Conservation (phyloP, 2,797 vertebrate genomes). For the Notolepis coatsorum region DNA sequence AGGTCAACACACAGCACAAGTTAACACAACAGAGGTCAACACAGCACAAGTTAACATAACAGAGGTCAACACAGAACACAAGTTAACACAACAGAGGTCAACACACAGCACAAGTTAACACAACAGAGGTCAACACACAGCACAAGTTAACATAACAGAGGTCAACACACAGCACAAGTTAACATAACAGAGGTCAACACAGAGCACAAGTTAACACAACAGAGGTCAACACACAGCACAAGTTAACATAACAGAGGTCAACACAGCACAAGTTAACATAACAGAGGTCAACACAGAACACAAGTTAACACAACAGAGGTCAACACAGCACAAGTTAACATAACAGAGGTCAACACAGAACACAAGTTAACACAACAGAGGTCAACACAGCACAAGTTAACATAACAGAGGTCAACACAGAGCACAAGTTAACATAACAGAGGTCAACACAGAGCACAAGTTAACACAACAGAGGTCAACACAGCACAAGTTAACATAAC, state of each 20-base stretch:
- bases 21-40: slow-evolving; percentile 70
- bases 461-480: slow-evolving; percentile 57
- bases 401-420: slow-evolving; percentile 59
- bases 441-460: slow-evolving; percentile 57
- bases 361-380: slow-evolving; percentile 40
- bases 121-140: slow-evolving; percentile 58
- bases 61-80: slow-evolving; percentile 57
- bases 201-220: slow-evolving; percentile 37
- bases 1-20: slow-evolving; percentile 78
- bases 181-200: slow-evolving; percentile 60
- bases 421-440: slow-evolving; percentile 39
- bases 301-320: slow-evolving; percentile 53
- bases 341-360: slow-evolving; percentile 59
- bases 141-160: slow-evolving; percentile 41
- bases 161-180: slow-evolving; percentile 56
- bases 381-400: slow-evolving; percentile 56
- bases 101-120: slow-evolving; percentile 78
- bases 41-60: slow-evolving; percentile 39
- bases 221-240: slow-evolving; percentile 57
- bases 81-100: no score
- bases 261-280: slow-evolving; percentile 43
- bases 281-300: slow-evolving; percentile 57
- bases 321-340: slow-evolving; percentile 48
- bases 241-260: slow-evolving; percentile 58
- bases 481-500: slow-evolving; percentile 39